These are phyloP conservation scores for Arvicanthis niloticus DNA, from an alignment of 2,113 vertebrate genomes.

Conservation along the genomic window DNA sequence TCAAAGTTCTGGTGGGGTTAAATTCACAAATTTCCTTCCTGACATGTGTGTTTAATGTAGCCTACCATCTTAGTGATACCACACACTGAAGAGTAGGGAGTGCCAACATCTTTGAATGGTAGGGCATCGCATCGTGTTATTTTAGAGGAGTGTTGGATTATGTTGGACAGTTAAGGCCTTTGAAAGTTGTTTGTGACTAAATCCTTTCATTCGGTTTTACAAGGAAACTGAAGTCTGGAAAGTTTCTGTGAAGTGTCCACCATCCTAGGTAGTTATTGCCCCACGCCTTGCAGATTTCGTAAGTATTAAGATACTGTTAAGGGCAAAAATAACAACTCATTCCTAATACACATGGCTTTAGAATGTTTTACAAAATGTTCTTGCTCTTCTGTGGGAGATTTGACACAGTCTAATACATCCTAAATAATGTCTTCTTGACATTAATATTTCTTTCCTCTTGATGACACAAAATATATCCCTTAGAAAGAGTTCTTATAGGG, in stretches of 20 bases:
- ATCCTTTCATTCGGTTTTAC: neutral
- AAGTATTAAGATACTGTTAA: neutral
- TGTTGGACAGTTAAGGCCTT: neutral
- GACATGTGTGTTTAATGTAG: neutral
- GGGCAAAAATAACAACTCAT: neutral
- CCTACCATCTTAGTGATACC: neutral
- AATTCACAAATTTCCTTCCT: constrained; percentile 8
- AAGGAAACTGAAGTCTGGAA: constrained; percentile 24
- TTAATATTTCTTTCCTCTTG: neutral
- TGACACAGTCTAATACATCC: neutral
- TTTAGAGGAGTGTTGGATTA: neutral
- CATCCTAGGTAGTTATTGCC: neutral
- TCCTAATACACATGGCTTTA: neutral
- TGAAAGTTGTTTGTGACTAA: neutral
- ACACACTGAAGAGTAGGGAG: neutral
- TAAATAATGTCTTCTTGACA: neutral
- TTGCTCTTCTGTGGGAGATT: neutral
- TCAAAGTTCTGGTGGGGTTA: constrained; percentile 8
- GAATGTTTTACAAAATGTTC: neutral
- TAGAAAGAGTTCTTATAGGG: neutral
- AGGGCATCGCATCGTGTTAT: neutral
- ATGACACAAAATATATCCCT: neutral
- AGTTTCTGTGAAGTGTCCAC: neutral
- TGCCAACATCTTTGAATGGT: neutral
- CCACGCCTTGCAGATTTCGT: neutral